A percentile compares a stretch with the other conserved stretches of the same genome.
Evolutionary conservation across 2,888 invertebrate species (phyloP).

Genomic region (Leuctra nigra): DNA sequence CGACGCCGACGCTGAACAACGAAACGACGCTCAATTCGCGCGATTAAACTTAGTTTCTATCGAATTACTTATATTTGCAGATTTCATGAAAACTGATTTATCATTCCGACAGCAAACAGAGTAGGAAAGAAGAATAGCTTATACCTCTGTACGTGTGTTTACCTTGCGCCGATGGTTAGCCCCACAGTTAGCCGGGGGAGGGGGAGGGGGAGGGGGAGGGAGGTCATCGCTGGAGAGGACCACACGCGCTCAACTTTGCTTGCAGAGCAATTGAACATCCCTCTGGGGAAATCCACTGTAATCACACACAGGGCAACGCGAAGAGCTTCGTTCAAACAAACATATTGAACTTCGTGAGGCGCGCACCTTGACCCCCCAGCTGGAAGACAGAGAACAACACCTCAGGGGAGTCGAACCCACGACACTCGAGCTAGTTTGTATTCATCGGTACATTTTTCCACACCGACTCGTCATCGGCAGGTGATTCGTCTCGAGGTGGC

Average conservation of each 20-base stretch:
- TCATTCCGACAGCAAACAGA: neutral
- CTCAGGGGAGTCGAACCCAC: neutral
- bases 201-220: neutral
- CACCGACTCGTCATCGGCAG: constrained; percentile 6
- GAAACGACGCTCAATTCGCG: too few species aligned
- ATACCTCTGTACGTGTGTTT: too few species aligned
- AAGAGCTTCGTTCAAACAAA: constrained; percentile 1
- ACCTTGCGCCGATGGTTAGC: neutral
- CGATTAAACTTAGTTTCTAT: too few species aligned
- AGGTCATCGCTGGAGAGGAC: neutral
- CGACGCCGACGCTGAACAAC: too few species aligned
- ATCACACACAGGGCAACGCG: constrained; percentile 1
- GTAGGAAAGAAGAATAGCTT: too few species aligned
- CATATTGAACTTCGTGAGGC: constrained; percentile 3
- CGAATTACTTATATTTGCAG: neutral
- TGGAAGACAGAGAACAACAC: neutral
- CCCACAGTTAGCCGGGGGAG: neutral
- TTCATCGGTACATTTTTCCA: constrained; percentile 11
- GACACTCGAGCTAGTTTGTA: constrained; percentile 6
- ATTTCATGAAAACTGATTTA: neutral
- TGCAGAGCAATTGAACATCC: constrained; percentile 4
- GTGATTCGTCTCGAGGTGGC: too few species aligned
- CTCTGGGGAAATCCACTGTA: constrained; percentile 11
- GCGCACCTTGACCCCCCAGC: too few species aligned
- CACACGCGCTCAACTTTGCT: constrained; percentile 6